Percentiles rank a stretch among this genome's conserved stretches.
phyloP scores from a whole-genome alignment of 2,113 vertebrate species.

The Anoura caudifer region DNA sequence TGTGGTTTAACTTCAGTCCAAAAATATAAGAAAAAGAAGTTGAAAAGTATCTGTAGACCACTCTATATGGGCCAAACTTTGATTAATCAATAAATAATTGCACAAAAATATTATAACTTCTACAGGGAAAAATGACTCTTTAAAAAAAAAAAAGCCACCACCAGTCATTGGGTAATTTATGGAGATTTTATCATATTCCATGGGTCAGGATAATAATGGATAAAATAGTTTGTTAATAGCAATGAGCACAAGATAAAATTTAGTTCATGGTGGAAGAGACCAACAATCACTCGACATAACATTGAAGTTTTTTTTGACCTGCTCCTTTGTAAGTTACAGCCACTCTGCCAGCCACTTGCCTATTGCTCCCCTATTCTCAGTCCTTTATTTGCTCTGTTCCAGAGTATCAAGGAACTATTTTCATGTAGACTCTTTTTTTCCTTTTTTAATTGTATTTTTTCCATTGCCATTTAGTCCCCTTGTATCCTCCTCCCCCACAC shows the following conservation, averaged over 20 bases:
- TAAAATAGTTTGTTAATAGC: neutral
- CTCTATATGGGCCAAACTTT: neutral
- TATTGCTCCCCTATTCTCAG: neutral
- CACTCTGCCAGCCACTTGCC: neutral
- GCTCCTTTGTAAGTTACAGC: neutral
- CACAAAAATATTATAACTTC: neutral
- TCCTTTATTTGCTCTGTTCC: neutral
- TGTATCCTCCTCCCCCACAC: no score
- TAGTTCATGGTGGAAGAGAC: neutral
- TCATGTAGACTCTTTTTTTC: neutral
- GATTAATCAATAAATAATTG: neutral
- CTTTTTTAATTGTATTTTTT: no score
- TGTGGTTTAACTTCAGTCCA: neutral
- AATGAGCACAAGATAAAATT: neutral
- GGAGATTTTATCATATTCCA: neutral
- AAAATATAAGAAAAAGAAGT: neutral
- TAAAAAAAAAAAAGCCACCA: neutral
- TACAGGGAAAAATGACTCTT: neutral
- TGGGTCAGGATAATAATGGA: neutral
- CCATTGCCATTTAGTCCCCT: no score
- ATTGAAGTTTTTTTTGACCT: neutral
- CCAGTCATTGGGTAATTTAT: neutral
- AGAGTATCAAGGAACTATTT: neutral
- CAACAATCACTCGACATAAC: neutral
- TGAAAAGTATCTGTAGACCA: neutral